Percentiles rank a stretch among this genome's conserved stretches.
Evolutionary conservation across 2,113 vertebrate genomes (phyloP).

Genomic region (Elephantulus edwardii): DNA sequence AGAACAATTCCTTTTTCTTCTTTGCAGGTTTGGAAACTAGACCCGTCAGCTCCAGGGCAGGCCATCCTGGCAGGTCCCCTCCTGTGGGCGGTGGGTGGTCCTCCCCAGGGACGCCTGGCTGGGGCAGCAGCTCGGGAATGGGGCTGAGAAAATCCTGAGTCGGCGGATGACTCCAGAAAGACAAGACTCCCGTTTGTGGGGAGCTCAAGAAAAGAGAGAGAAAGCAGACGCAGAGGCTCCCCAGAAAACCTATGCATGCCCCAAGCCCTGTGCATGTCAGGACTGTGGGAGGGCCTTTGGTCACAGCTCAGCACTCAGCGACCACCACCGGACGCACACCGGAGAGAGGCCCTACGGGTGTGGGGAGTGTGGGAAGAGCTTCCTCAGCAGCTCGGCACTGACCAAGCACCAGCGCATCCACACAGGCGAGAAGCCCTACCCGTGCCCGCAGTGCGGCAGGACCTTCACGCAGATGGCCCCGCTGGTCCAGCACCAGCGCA

Average conservation of each 20-base stretch:
- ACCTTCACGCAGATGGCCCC: slow-evolving; percentile 39
- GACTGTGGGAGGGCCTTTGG: slow-evolving; percentile 14
- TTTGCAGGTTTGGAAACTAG: slow-evolving; percentile 40
- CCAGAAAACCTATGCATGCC: neutral
- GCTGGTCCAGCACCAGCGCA: slow-evolving; percentile 40
- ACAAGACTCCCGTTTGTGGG: neutral
- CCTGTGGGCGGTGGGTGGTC: neutral
- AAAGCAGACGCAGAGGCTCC: neutral
- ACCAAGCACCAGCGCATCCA: slow-evolving; percentile 25
- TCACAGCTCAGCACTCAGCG: neutral
- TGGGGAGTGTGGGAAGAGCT: neutral
- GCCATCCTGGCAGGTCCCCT: neutral
- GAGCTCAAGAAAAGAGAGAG: neutral
- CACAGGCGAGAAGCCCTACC: slow-evolving; percentile 20
- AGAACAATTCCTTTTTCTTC: neutral
- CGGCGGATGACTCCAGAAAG: neutral
- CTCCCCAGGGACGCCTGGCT: neutral
- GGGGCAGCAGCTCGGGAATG: neutral
- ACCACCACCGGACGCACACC: slow-evolving; percentile 5
- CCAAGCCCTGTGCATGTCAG: slow-evolving; percentile 3
- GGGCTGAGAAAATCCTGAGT: neutral
- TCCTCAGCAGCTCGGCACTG: slow-evolving; percentile 25
- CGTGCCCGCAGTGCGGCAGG: neutral
- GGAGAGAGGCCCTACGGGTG: slow-evolving; percentile 1
- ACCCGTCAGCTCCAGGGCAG: neutral